Percentiles rank a stretch among this genome's conserved stretches.
phyloP scores from a whole-genome alignment of 2,113 vertebrate genomes.

The Dicaeum eximium region DNA sequence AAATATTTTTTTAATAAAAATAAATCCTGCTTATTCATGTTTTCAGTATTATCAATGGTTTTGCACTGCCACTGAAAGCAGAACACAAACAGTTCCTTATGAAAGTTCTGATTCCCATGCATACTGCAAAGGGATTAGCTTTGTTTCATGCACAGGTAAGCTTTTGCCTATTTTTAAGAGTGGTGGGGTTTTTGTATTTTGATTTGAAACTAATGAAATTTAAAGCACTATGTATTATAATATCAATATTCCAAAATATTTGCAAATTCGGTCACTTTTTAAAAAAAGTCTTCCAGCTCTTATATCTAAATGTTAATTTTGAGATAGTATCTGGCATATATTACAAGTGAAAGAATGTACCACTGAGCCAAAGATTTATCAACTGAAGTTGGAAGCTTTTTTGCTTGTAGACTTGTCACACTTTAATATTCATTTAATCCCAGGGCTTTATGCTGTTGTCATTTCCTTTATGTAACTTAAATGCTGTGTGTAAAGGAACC shows the following conservation, averaged over 20 bases:
- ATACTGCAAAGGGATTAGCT: conserved; percentile 92
- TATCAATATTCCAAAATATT: not conserved
- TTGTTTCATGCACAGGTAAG: conserved; percentile 97
- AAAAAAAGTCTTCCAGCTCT: not conserved
- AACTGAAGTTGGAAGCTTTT: not conserved
- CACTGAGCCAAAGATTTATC: not conserved
- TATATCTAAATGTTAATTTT: not conserved
- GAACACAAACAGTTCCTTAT: conserved; percentile 99
- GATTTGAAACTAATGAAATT: not conserved
- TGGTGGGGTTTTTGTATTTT: conserved; percentile 1
- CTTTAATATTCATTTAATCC: not conserved
- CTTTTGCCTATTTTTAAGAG: conserved; percentile 24
- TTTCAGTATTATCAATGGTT: conserved; percentile 97
- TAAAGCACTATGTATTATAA: not conserved
- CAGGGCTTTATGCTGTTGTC: not conserved
- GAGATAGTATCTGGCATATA: not conserved
- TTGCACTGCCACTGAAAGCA: conserved; percentile 95
- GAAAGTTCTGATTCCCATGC: conserved; percentile 98
- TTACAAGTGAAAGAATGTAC: not conserved
- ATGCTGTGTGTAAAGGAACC: not conserved
- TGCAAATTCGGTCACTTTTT: not conserved
- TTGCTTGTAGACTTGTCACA: not conserved
- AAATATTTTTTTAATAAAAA: not conserved
- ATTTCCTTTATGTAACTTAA: not conserved
- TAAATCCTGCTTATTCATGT: conserved; percentile 61